Evolutionary conservation across 2,888 invertebrate genomes (phyloP).

Genomic region (Drosophila fungiperda): DNA sequence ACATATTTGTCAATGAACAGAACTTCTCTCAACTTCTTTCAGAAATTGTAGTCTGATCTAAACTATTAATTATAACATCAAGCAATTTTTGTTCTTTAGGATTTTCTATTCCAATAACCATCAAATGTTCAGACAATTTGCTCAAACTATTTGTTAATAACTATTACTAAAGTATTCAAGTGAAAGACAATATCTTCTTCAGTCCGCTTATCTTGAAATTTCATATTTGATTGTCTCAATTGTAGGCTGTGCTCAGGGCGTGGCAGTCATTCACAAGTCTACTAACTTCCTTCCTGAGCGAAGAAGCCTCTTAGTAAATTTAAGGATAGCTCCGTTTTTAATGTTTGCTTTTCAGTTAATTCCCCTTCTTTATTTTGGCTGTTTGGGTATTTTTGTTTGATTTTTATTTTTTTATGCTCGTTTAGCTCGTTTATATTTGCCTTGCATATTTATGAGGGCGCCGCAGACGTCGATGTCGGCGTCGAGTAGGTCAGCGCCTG

Average conservation of each 20-base stretch:
- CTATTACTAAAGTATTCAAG: background rate
- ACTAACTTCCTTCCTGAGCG: background rate
- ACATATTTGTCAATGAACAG: background rate
- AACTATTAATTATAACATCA: background rate
- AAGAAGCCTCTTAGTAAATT: slow-evolving; percentile 25
- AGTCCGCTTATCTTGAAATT: background rate
- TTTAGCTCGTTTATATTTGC: slow-evolving; percentile 72
- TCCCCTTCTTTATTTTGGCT: background rate
- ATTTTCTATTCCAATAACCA: too few species aligned
- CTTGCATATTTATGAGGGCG: slow-evolving; percentile 75
- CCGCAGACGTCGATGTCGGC: slow-evolving; percentile 20
- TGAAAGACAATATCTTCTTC: background rate
- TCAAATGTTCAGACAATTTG: too few species aligned
- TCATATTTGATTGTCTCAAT: slow-evolving; percentile 51
- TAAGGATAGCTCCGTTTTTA: slow-evolving; percentile 35
- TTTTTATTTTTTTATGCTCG: slow-evolving; percentile 37
- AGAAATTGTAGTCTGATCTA: background rate
- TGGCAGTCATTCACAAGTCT: slow-evolving; percentile 50
- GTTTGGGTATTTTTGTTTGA: slow-evolving; percentile 6
- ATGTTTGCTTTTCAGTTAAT: slow-evolving; percentile 9
- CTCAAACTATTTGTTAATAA: too few species aligned
- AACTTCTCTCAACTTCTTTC: background rate
- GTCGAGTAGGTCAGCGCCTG: slow-evolving; percentile 11
- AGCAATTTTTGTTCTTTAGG: background rate
- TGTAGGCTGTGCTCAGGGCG: slow-evolving; percentile 62